Conservation (phyloP, 2,113 vertebrate genomes). For the Gymnocephalus cernua region DNA sequence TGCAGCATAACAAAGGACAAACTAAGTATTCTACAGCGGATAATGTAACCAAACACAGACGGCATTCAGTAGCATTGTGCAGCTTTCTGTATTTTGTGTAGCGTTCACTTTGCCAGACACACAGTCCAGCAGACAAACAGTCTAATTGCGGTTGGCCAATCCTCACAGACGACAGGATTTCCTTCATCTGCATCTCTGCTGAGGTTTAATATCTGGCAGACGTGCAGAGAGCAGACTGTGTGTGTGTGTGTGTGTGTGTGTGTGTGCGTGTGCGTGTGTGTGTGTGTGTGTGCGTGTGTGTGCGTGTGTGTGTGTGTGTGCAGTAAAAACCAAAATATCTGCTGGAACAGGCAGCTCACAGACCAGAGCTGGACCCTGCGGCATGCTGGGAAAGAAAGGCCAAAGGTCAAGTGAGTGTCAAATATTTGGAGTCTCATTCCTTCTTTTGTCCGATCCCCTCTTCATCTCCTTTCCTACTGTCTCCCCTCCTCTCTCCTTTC, state of each 20-base stretch:
- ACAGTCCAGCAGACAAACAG: not conserved
- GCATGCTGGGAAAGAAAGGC: constrained; percentile 4
- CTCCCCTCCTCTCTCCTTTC: not conserved
- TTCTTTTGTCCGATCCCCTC: not conserved
- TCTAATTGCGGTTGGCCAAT: constrained; percentile 16
- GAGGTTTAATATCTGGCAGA: constrained; percentile 16
- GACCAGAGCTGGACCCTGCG: constrained; percentile 19
- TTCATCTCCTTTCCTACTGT: not conserved
- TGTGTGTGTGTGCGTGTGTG: too few species aligned
- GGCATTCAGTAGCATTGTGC: not conserved
- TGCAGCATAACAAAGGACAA: too few species aligned
- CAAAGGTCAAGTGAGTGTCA: constrained; percentile 27
- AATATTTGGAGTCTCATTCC: not conserved
- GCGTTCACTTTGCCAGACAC: not conserved
- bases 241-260: not conserved
- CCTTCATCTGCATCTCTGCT: constrained; percentile 26
- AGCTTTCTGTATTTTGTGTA: not conserved
- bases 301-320: too few species aligned
- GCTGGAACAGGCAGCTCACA: constrained; percentile 9
- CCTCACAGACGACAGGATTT: constrained; percentile 22
- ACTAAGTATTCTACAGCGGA: too few species aligned
- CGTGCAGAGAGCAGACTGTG: not conserved
- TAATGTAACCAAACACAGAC: too few species aligned
- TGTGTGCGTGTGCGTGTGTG: too few species aligned
- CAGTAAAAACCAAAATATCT: constrained; percentile 9